These are phyloP conservation scores for Ichneumon xanthorius DNA, from an alignment of 2,888 invertebrate genomes.

Conservation along the genomic window DNA sequence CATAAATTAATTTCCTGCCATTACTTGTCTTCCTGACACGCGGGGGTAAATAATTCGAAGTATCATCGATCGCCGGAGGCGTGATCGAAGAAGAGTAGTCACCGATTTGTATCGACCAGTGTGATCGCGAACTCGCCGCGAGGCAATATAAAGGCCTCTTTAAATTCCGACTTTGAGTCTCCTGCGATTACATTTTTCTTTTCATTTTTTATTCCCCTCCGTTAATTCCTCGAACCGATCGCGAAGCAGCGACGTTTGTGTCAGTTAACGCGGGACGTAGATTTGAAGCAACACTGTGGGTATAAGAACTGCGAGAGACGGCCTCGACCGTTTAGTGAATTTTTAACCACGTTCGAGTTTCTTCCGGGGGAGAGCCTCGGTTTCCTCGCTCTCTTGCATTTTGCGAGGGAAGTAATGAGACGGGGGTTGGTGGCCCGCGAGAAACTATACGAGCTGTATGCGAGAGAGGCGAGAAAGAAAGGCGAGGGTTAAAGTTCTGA, in stretches of 20 bases:
- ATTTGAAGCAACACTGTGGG: background rate
- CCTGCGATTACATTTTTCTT: conserved; percentile 30
- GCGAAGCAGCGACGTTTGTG: background rate
- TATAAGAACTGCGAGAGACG: background rate
- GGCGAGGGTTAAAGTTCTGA: conserved; percentile 77
- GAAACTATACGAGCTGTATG: conserved; percentile 45
- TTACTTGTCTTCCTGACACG: background rate
- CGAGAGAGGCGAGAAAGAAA: conserved; percentile 53
- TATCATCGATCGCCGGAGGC: background rate
- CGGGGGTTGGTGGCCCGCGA: conserved; percentile 64
- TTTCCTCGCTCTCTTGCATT: conserved; percentile 11
- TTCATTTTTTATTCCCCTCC: conserved; percentile 4
- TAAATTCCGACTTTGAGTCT: conserved; percentile 44
- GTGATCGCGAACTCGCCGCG: conserved; percentile 1
- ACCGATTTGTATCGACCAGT: conserved; percentile 41
- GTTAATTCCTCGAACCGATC: conserved; percentile 11
- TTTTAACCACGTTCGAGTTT: conserved; percentile 57
- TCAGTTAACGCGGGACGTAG: background rate
- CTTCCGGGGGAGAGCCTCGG: conserved; percentile 1
- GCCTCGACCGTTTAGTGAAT: conserved; percentile 68
- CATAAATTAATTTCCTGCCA: conserved; percentile 26
- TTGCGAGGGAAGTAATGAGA: conserved; percentile 66
- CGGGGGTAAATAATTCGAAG: conserved; percentile 1
- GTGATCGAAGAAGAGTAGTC: conserved; percentile 3
- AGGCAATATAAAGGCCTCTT: conserved; percentile 60